Conservation (phyloP, 2,888 invertebrate species). For the Miltochrista miniata region DNA sequence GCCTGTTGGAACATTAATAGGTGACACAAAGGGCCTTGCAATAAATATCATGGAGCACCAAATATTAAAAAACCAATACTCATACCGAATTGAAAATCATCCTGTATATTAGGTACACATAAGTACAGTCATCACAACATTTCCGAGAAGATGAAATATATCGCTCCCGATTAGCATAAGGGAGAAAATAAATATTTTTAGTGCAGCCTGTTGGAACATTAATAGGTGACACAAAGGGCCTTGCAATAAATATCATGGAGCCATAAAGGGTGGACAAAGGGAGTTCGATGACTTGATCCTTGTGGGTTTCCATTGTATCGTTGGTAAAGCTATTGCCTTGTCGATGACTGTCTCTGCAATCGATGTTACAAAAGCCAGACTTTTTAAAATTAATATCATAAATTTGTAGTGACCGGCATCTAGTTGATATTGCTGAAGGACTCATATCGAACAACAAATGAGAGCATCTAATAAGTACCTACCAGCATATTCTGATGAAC, state of each 20-base stretch:
- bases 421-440: no score
- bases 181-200: slow-evolving; percentile 16
- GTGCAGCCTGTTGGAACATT: slow-evolving; percentile 4
- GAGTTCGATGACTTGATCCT: slow-evolving; percentile 68
- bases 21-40: no score
- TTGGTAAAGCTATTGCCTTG: neutral
- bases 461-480: no score
- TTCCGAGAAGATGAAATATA: slow-evolving; percentile 21
- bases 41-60: no score
- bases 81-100: neutral
- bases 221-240: slow-evolving; percentile 39
- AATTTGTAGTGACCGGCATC: no score
- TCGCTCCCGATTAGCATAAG: slow-evolving; percentile 19
- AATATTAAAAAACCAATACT: no score
- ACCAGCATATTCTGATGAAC: no score
- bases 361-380: no score
- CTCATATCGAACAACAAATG: no score
- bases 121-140: slow-evolving; percentile 1
- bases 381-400: no score
- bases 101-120: slow-evolving; percentile 5
- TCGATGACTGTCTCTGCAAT: no score
- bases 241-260: slow-evolving; percentile 59
- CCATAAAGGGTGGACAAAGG: slow-evolving; percentile 75
- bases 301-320: slow-evolving; percentile 47
- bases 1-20: no score